Percentiles rank a stretch among this genome's conserved stretches.
Conservation (phyloP, 2,888 invertebrate species). For the Papilio elwesi region DNA sequence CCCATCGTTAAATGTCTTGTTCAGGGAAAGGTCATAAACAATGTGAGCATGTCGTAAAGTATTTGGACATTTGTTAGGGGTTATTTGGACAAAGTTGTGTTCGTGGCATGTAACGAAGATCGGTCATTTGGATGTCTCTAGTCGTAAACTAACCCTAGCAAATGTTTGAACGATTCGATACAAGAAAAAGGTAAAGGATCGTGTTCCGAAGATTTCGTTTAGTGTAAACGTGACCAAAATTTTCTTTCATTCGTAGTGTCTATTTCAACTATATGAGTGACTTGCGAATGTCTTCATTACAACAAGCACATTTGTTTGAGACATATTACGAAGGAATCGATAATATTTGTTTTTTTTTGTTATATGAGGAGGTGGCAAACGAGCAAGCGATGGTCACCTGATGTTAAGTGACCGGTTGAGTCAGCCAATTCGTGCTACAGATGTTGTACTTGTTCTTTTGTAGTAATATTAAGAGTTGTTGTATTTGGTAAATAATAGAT, state of each 20-base stretch:
- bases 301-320: not conserved
- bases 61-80: slow-evolving; percentile 29
- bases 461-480: too few relatives aligned
- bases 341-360: too few relatives aligned
- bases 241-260: slow-evolving; percentile 26
- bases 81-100: slow-evolving; percentile 21
- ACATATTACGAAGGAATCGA: too few relatives aligned
- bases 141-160: slow-evolving; percentile 21
- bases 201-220: slow-evolving; percentile 23
- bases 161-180: slow-evolving; percentile 27
- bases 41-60: slow-evolving; percentile 28
- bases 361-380: too few relatives aligned
- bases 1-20: not conserved
- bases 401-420: too few relatives aligned
- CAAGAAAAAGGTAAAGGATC: slow-evolving; percentile 21
- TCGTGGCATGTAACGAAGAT: slow-evolving; percentile 21
- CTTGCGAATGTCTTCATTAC: slow-evolving; percentile 33
- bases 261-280: slow-evolving; percentile 26
- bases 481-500: too few relatives aligned
- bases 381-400: too few relatives aligned
- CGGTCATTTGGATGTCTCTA: slow-evolving; percentile 15
- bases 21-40: slow-evolving; percentile 19
- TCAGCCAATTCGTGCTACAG: too few relatives aligned
- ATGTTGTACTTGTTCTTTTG: too few relatives aligned
- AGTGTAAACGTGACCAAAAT: slow-evolving; percentile 25